Base-by-base conservation (phyloP, 2,113 vertebrate genomes). In the Regulus satrapa region DNA sequence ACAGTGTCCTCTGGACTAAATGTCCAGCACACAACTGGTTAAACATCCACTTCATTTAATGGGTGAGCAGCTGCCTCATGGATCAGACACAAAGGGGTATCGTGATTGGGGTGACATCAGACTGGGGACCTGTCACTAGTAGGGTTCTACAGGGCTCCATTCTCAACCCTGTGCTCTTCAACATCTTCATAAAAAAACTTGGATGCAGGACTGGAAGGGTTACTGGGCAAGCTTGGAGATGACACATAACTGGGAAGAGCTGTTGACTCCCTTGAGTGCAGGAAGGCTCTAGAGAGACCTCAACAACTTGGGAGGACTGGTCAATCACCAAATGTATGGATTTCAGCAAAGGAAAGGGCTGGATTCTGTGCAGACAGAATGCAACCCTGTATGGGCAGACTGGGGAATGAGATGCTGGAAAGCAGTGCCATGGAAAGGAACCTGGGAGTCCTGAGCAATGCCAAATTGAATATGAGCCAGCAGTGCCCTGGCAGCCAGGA, bases 281-380 rank as follows among this genome's bases (percentile, higher is more conserved):
- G 20, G 5, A 5, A 43, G 32, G 26, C 46, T 3, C 46, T 20
- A 7, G 19, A 43, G 31, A 52, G 38, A 62, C 17, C 46, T 43
- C 20, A 36, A 7, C 8, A 72, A 11, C 19, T 31, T 12, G 9
- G 9, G 32, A 71, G 17, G 26, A 3, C 17, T 26, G 38, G 7
- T 3, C 13, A 45, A 36, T 45, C 38, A 32, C 26, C 67, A 43
- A 4, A 2, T 1, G 0, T 14, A 20, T 1, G 38, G 5, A 5
- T 0, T 43, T 83, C 32, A 61, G 4, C 17, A 52, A 14, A 31
- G 31, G 38, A 23, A 34, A 26, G 32, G 61, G 32, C 8, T 6
- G 2, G 26, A 32, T 72, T 36, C 56, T 52, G 32, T 10, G 9
- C 12, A 3, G 36, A 31, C 36, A 34, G 26, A 29, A 40, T 17